These are phyloP conservation scores for Diogma glabrata DNA, from an alignment of 2,888 invertebrate genomes.

Conservation along the genomic window DNA sequence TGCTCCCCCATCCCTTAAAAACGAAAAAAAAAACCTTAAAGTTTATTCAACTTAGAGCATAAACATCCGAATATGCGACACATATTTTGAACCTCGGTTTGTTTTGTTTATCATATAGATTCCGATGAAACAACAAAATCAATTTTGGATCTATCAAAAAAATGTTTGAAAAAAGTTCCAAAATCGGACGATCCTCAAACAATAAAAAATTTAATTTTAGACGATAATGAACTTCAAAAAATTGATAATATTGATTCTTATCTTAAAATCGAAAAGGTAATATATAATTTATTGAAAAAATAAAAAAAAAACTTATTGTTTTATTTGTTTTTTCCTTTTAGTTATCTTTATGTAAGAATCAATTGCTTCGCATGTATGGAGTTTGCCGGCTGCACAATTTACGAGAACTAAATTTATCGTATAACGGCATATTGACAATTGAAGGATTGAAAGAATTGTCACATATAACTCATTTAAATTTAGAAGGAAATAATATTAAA, in stretches of 20 bases:
- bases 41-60: too few relatives aligned
- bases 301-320: too few relatives aligned
- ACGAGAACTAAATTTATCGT: slow-evolving; percentile 69
- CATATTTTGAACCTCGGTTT: too few relatives aligned
- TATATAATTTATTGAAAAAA: neutral
- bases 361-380: slow-evolving; percentile 77
- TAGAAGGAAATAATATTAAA: slow-evolving; percentile 85
- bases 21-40: too few relatives aligned
- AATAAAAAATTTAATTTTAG: slow-evolving; percentile 59
- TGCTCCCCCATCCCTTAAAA: too few relatives aligned
- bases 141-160: slow-evolving; percentile 63
- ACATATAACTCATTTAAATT: slow-evolving; percentile 67
- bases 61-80: too few relatives aligned
- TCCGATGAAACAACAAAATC: too few relatives aligned
- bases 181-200: slow-evolving; percentile 53
- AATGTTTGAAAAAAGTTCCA: slow-evolving; percentile 71
- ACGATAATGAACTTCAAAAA: slow-evolving; percentile 78
- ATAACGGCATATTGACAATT: slow-evolving; percentile 79
- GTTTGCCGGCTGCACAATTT: slow-evolving; percentile 69
- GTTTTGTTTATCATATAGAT: too few relatives aligned
- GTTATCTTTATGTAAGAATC: slow-evolving; percentile 78
- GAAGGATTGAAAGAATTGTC: slow-evolving; percentile 79
- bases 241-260: slow-evolving; percentile 80
- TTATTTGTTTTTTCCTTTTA: slow-evolving; percentile 35
- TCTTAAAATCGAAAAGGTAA: slow-evolving; percentile 62